Conservation (phyloP, 1,140 invertebrate genomes). For the Macrotrachela quadricornifera region DNA sequence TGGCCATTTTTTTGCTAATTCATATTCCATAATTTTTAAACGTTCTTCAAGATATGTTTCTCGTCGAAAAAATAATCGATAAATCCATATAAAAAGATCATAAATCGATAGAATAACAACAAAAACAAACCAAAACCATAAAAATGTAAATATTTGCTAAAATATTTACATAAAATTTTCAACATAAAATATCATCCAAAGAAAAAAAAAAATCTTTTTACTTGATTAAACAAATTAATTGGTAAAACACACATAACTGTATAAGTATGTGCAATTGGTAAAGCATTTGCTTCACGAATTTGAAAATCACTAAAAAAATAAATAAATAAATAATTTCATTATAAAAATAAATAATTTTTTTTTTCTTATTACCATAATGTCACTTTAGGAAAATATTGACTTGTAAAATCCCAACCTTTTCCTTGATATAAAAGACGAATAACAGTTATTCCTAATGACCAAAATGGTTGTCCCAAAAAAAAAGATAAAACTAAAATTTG, state of each 20-base stretch:
- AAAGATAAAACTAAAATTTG: slow-evolving; percentile 33
- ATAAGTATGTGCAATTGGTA: slow-evolving; percentile 12
- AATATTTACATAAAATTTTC: too few relatives aligned
- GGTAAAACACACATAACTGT: slow-evolving; percentile 27
- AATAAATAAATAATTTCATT: slow-evolving; percentile 33
- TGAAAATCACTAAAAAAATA: slow-evolving; percentile 7
- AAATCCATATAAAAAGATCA: slow-evolving; percentile 14
- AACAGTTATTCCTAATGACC: slow-evolving; percentile 5
- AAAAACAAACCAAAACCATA: slow-evolving; percentile 29
- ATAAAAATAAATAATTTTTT: slow-evolving; percentile 28
- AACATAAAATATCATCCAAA: slow-evolving; percentile 37
- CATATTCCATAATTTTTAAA: neutral
- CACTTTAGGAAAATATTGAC: slow-evolving; percentile 6
- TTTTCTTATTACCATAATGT: neutral
- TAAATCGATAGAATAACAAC: slow-evolving; percentile 22
- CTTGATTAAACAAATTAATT: slow-evolving; percentile 31
- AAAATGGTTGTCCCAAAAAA: slow-evolving; percentile 31
- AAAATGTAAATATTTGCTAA: slow-evolving; percentile 28
- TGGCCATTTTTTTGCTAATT: too few relatives aligned
- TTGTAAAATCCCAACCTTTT: slow-evolving; percentile 7
- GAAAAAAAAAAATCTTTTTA: slow-evolving; percentile 35
- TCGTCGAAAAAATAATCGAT: neutral
- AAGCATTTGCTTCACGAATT: slow-evolving; percentile 3
- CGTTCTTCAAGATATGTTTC: neutral
- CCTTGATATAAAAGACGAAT: neutral